Evolutionary conservation across 2,113 vertebrate genomes (phyloP), one percentile per base, ranked within the genome.

Genomic region (Loxodonta africana): DNA sequence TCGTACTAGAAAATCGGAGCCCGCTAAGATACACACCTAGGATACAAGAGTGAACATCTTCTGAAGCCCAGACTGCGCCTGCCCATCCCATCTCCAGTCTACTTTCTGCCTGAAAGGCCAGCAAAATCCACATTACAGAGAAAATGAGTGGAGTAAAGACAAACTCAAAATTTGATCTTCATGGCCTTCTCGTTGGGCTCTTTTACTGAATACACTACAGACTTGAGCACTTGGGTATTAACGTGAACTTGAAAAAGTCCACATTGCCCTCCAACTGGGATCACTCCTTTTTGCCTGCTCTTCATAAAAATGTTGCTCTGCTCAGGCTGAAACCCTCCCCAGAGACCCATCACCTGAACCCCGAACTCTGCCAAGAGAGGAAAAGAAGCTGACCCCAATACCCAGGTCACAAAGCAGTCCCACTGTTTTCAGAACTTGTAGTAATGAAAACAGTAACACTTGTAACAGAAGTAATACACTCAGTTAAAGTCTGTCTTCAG

Each of bases 401-500:
- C 41, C 4, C 18, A 25, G 37, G 37, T 25, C 82, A 6, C 53
- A 26, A 21, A 3, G 10, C 21, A 7, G 44, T 1, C 6, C 67
- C 30, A 0, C 80, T 88, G 46, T 51, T 83, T 77, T 90, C 57
- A 81, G 85, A 84, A 60, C 14, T 8, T 1, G 0, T 26, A 8
- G 26, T 48, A 63, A 95, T 83, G 88, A 83, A 85, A 74, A 87
- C 37, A 18, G 86, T 28, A 48, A 83, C 62, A 41, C 51, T 86
- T 89, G 73, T 15, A 83, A 88, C 88, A 86, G 96, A 96, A 86
- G 83, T 74, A 83, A 93, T 25, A 53, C 94, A 30, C 25, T 21
- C 90, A 63, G 25, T 94, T 91, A 73, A 93, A 86, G 44, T 76
- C 95, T 88, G 12, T 89, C 87, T 93, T 88, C 81, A 88, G 93